A percentile compares a stretch with the other conserved stretches of the same genome.
Conservation (phyloP, 2,113 vertebrate species). For the Xyliphius kryptos region DNA sequence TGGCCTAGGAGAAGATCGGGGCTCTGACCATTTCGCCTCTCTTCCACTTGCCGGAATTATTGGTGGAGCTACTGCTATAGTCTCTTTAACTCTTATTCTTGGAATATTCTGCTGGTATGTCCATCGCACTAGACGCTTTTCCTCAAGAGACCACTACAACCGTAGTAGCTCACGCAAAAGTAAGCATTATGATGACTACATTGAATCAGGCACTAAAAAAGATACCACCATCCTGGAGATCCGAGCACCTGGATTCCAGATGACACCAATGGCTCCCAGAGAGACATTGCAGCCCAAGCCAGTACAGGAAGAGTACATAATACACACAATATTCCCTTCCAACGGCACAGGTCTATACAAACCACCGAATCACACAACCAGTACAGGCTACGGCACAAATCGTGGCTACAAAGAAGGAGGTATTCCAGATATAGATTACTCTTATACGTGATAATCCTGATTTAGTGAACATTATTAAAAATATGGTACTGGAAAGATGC, state of each 20-base stretch:
- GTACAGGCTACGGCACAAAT: slow-evolving; percentile 77
- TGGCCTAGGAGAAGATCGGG: slow-evolving; percentile 61
- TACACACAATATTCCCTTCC: slow-evolving; percentile 89
- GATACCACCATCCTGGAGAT: slow-evolving; percentile 88
- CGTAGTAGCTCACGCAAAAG: slow-evolving; percentile 64
- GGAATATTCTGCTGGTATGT: slow-evolving; percentile 82
- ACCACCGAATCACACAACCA: slow-evolving; percentile 64
- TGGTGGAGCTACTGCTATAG: slow-evolving; percentile 76
- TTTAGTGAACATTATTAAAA: slow-evolving; percentile 49
- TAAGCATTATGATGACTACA: slow-evolving; percentile 78
- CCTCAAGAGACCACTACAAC: slow-evolving; percentile 69
- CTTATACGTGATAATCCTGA: slow-evolving; percentile 78
- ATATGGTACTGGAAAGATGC: slow-evolving; percentile 65
- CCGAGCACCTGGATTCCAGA: slow-evolving; percentile 78
- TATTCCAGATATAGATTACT: slow-evolving; percentile 84
- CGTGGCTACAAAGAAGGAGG: slow-evolving; percentile 82
- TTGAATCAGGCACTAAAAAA: slow-evolving; percentile 89
- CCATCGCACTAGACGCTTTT: slow-evolving; percentile 72
- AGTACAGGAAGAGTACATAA: slow-evolving; percentile 82
- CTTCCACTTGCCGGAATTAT: slow-evolving; percentile 81
- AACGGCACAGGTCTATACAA: slow-evolving; percentile 85
- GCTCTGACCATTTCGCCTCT: slow-evolving; percentile 57
- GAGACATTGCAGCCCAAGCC: slow-evolving; percentile 72
- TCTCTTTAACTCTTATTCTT: slow-evolving; percentile 78
- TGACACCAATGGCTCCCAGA: slow-evolving; percentile 78